Evolutionary conservation across 2,113 vertebrate species (phyloP).

Genomic region (Nesogale talazaci): DNA sequence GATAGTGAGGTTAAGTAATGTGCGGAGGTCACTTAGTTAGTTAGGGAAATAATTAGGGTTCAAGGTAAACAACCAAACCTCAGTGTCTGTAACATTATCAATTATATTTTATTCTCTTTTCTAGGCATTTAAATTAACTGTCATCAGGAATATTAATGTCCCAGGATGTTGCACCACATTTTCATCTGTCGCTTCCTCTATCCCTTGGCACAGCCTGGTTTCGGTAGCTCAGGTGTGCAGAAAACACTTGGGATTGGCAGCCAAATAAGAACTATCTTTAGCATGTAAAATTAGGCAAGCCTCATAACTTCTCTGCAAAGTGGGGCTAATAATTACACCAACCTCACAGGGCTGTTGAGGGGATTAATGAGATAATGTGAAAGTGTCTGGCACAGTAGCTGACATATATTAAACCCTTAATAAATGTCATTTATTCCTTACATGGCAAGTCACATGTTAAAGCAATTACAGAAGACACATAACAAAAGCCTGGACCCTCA

Average conservation of each 20-base stretch:
- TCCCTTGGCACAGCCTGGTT: neutral
- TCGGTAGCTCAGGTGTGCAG: neutral
- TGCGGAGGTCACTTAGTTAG: neutral
- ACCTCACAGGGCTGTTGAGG: neutral
- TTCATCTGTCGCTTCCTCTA: neutral
- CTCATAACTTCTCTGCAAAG: slow-evolving; percentile 15
- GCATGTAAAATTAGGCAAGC: slow-evolving; percentile 48
- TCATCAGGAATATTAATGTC: slow-evolving; percentile 18
- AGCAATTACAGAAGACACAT: slow-evolving; percentile 9
- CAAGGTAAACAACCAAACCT: neutral
- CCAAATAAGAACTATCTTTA: slow-evolving; percentile 15
- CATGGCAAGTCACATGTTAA: slow-evolving; percentile 36
- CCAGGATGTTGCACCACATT: neutral
- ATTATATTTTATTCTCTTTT: slow-evolving; percentile 10
- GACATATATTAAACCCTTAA: slow-evolving; percentile 42
- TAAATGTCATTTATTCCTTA: slow-evolving; percentile 41
- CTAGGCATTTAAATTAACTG: neutral
- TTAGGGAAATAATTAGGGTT: neutral
- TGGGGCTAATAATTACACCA: slow-evolving; percentile 16
- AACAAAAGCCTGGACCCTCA: neutral
- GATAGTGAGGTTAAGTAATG: neutral
- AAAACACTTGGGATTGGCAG: slow-evolving; percentile 41
- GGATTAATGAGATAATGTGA: slow-evolving; percentile 43
- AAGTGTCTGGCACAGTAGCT: slow-evolving; percentile 56
- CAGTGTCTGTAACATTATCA: neutral